phyloP scores from a whole-genome alignment of 2,797 vertebrate genomes.

The Sebastes minor region DNA sequence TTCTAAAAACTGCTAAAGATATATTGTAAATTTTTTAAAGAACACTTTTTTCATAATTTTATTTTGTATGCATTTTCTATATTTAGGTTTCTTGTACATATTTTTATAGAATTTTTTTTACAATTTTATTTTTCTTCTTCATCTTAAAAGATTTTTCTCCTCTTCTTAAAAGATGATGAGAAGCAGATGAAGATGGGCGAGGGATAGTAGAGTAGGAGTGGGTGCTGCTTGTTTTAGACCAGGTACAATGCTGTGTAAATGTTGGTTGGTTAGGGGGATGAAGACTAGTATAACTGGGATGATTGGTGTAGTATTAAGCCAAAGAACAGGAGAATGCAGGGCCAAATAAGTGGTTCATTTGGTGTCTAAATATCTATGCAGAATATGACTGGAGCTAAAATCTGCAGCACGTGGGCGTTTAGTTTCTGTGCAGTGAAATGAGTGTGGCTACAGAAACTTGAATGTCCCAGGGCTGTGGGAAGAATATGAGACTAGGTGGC shows the following conservation, averaged over 20 bases:
- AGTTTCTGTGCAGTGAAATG: not conserved
- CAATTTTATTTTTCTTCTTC: too few relatives aligned
- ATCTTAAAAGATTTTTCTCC: too few relatives aligned
- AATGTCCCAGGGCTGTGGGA: not conserved
- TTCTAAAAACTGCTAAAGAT: too few relatives aligned
- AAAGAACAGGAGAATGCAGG: not conserved
- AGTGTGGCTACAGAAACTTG: not conserved
- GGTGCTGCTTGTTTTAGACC: not conserved
- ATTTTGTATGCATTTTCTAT: too few relatives aligned
- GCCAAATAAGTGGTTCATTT: not conserved
- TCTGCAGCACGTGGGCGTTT: constrained; percentile 1
- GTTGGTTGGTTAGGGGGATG: not conserved
- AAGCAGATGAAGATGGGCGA: not conserved
- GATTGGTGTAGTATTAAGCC: not conserved
- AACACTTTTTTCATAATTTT: too few relatives aligned
- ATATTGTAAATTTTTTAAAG: too few relatives aligned
- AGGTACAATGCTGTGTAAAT: not conserved
- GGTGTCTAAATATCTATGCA: not conserved
- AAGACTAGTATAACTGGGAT: not conserved
- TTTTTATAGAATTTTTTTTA: too few relatives aligned
- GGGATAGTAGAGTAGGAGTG: not conserved
- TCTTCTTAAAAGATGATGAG: not conserved
- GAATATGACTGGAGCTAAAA: not conserved
- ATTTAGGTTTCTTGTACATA: too few relatives aligned
- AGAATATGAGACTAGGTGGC: not conserved